phyloP scores from a whole-genome alignment of 2,797 vertebrate genomes.

The Mycteria americana region DNA sequence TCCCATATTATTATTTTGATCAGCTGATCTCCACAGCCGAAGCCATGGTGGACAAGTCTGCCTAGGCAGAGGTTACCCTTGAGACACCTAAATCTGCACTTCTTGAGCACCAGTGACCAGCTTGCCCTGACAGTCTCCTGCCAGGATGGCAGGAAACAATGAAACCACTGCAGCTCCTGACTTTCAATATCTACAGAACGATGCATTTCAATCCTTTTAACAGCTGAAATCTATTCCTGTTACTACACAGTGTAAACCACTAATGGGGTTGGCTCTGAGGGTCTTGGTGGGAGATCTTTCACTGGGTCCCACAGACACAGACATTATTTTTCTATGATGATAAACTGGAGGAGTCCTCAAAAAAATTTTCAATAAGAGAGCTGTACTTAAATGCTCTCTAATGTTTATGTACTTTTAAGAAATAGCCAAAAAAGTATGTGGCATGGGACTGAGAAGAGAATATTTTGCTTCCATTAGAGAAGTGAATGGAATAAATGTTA shows the following conservation, averaged over 20 bases:
- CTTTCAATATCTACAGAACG: neutral
- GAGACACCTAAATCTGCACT: neutral
- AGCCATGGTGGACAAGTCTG: neutral
- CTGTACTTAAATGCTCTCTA: neutral
- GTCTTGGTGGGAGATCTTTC: neutral
- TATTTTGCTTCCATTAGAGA: neutral
- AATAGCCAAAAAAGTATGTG: neutral
- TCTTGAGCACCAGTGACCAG: neutral
- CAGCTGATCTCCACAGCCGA: neutral
- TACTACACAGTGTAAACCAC: neutral
- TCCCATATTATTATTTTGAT: neutral
- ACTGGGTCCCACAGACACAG: neutral
- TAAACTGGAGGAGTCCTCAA: neutral
- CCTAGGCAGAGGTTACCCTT: neutral
- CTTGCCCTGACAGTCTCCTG: neutral
- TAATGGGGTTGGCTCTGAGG: accelerated
- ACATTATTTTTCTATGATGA: neutral
- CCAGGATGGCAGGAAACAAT: neutral
- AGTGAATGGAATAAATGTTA: neutral
- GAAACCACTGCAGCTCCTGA: neutral
- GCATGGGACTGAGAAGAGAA: neutral
- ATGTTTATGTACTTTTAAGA: neutral
- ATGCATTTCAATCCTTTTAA: neutral
- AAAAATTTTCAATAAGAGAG: neutral
- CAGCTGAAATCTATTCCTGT: neutral